These are phyloP conservation scores for Empidonax traillii DNA, from an alignment of 2,113 vertebrate species.

Conservation along the genomic window DNA sequence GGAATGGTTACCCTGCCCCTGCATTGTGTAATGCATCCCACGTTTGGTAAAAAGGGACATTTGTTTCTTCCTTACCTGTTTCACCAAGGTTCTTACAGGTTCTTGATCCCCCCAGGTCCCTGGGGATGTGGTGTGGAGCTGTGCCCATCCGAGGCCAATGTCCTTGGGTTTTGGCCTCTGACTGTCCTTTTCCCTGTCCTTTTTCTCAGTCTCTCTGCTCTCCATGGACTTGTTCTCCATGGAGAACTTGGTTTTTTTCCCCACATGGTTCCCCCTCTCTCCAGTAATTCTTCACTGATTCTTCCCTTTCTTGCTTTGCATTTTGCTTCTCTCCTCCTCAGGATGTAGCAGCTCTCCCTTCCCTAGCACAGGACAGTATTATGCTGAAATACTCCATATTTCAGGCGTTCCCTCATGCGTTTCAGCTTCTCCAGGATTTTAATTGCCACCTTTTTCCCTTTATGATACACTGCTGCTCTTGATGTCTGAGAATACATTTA, in stretches of 20 bases:
- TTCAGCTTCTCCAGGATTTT: conserved; percentile 57
- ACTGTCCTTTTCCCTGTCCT: not conserved
- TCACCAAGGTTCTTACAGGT: not conserved
- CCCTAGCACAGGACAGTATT: accelerated
- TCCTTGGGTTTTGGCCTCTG: not conserved
- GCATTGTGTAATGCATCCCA: not conserved
- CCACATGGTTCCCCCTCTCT: not conserved
- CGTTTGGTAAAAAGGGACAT: accelerated
- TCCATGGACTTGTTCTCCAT: not conserved
- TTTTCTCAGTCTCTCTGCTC: not conserved
- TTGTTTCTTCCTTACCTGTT: not conserved
- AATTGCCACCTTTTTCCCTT: conserved; percentile 64
- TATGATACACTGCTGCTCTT: conserved; percentile 58
- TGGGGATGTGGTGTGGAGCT: not conserved
- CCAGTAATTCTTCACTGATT: not conserved
- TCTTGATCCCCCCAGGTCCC: accelerated
- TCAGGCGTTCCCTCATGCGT: conserved; percentile 23
- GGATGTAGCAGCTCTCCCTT: not conserved
- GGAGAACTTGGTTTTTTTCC: not conserved
- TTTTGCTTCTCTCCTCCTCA: not conserved
- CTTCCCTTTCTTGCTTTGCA: not conserved
- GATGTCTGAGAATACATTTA: conserved; percentile 44
- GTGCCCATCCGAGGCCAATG: not conserved
- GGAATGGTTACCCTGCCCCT: accelerated
- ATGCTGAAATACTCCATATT: not conserved